A percentile compares a stretch with the other conserved stretches of the same genome.
Evolutionary conservation across 2,888 invertebrate species (phyloP).

Genomic region (Ephialtes manifestator): DNA sequence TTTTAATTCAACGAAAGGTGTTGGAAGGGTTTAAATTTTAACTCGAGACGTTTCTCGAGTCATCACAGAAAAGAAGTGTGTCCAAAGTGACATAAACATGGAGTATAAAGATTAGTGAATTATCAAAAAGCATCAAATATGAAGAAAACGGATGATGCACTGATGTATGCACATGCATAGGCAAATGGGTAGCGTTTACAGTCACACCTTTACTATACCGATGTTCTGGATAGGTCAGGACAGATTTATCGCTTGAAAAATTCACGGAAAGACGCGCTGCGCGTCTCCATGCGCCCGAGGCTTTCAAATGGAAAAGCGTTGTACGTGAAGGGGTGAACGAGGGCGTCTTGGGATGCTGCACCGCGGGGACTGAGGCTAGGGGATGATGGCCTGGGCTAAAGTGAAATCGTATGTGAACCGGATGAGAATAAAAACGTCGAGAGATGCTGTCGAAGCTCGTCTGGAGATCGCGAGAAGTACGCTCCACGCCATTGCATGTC

Average conservation of each 20-base stretch:
- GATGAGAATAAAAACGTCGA: constrained; percentile 68
- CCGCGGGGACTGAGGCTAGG: constrained; percentile 24
- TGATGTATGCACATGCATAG: constrained; percentile 18
- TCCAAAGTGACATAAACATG: too few species aligned
- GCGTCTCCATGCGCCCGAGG: constrained; percentile 46
- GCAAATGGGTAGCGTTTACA: constrained; percentile 12
- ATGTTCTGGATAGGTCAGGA: constrained; percentile 63
- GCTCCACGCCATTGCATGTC: not conserved
- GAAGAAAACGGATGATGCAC: too few species aligned
- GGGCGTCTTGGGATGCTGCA: constrained; percentile 31
- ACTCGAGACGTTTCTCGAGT: too few species aligned
- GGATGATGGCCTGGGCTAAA: constrained; percentile 57
- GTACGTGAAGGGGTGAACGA: constrained; percentile 68
- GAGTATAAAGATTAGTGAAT: too few species aligned
- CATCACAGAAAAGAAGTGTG: too few species aligned
- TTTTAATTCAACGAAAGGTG: too few species aligned
- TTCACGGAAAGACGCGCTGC: constrained; percentile 72
- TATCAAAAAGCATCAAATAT: too few species aligned
- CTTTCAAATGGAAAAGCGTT: constrained; percentile 80
- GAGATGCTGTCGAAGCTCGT: constrained; percentile 63
- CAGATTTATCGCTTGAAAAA: constrained; percentile 80
- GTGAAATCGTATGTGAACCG: constrained; percentile 72
- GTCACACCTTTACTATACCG: constrained; percentile 31
- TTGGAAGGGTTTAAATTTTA: too few species aligned
- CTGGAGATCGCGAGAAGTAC: constrained; percentile 41